These are phyloP conservation scores for Dromiciops gliroides DNA, from an alignment of 2,113 vertebrate species.

Conservation along the genomic window DNA sequence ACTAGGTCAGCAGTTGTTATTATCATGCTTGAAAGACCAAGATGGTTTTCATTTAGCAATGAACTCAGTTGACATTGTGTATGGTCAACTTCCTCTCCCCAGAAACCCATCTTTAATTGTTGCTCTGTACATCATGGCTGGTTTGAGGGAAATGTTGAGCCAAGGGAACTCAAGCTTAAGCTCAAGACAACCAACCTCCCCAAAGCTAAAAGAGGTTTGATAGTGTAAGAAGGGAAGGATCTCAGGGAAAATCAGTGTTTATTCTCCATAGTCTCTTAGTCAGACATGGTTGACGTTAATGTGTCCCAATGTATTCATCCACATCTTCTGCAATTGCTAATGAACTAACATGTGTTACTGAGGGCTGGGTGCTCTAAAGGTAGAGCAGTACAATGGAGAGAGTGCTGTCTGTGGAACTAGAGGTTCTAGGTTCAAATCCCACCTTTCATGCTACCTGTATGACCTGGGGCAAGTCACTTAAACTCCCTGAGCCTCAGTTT, in stretches of 20 bases:
- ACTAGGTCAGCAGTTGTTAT: constrained; percentile 81
- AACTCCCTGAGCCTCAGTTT: neutral
- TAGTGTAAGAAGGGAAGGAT: constrained; percentile 38
- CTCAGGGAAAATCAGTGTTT: constrained; percentile 42
- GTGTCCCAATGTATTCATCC: too few species aligned
- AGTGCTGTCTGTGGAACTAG: neutral
- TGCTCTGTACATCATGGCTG: constrained; percentile 47
- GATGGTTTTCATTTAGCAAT: constrained; percentile 78
- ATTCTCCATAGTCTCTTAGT: neutral
- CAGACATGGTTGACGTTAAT: neutral
- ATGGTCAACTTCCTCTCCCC: constrained; percentile 73
- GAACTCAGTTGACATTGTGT: constrained; percentile 58
- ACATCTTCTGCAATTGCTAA: neutral
- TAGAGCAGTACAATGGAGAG: neutral
- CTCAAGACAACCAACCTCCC: neutral
- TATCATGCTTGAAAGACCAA: constrained; percentile 69
- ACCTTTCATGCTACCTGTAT: neutral
- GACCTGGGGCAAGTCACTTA: neutral
- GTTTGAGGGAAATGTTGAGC: constrained; percentile 56
- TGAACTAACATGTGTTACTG: neutral
- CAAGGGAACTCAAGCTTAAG: constrained; percentile 41
- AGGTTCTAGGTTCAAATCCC: neutral
- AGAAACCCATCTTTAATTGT: constrained; percentile 64
- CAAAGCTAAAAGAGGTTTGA: constrained; percentile 12
- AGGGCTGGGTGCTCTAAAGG: neutral